Evolutionary conservation across 2,113 vertebrate genomes (phyloP), one percentile per base, ranked within the genome.

Genomic region (Mustela lutreola): DNA sequence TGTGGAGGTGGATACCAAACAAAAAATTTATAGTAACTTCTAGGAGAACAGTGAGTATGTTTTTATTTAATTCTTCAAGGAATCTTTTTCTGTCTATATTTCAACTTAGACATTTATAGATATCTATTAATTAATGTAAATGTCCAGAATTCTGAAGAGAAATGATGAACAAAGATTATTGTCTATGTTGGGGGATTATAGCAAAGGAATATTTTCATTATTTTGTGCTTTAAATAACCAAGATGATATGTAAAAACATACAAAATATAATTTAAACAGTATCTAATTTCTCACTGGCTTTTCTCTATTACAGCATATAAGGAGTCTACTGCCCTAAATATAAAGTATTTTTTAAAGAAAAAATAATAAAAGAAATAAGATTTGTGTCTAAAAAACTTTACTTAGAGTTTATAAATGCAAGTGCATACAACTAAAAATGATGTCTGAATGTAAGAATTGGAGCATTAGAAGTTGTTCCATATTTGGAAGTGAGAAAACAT

Each of bases 401-500:
- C 12, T 79, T 26, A 65, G 9, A 91, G 48, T 45, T 63, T 65
- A 88, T 36, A 96, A 81, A 81, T 89, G 2, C 2, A 56, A 85
- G 10, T n/a, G 21, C 9, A 63, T 28, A 56, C 11, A 65, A 83
- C 36, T 62, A 78, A 45, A 92, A 97, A 95, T 96, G n/a, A 82
- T 63, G 16, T 82, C 36, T 94, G 62, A 67, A 89, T 84, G 56
- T 89, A 94, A 39, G 62, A 92, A 85, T 45, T 19, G 5, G 12
- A 79, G 45, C 65, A 21, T 88, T 83, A 67, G 80, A 88, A 86
- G 16, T 48, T 56, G 33, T 63, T 80, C 21, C 45, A 53, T 83
- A 83, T 96, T 97, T 96, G 58, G 2, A 33, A 95, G 50, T 92
- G 53, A 96, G 88, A 81, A 96, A 95, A 60, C 63, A 92, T 96